Evolutionary conservation across 2,888 invertebrate genomes (phyloP).

Genomic region (Apamea anceps): DNA sequence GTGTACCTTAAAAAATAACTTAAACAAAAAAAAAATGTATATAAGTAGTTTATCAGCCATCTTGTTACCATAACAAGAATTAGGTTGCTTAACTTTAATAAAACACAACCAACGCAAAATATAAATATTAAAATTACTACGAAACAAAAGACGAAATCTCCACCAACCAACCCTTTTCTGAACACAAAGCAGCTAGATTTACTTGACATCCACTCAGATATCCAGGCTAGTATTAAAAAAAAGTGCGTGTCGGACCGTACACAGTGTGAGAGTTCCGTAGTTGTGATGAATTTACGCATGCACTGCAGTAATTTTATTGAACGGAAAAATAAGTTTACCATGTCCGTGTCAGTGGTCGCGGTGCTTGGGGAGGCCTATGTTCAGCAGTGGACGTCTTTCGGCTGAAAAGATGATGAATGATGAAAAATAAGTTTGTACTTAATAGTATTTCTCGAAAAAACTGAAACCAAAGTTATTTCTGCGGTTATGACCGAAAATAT

Average conservation of each 20-base stretch:
- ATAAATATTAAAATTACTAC: constrained; percentile 45
- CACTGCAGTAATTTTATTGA: neutral
- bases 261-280: neutral
- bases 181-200: constrained; percentile 29
- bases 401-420: no score
- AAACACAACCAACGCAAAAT: constrained; percentile 16
- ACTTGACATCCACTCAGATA: constrained; percentile 24
- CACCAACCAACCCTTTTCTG: constrained; percentile 41
- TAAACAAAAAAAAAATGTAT: no score
- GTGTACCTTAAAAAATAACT: no score
- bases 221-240: constrained; percentile 21
- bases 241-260: neutral
- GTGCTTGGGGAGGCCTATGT: no score
- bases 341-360: no score
- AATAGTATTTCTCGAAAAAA: neutral
- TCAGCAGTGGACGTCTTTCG: no score
- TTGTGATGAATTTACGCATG: neutral
- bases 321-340: neutral
- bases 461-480: neutral
- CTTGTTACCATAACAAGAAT: no score
- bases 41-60: no score
- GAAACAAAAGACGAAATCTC: constrained; percentile 44
- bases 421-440: neutral
- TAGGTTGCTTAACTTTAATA: no score
- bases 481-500: neutral